Evolutionary conservation across 2,113 vertebrate genomes (phyloP).

Genomic region (Lycocorax pyrrhopterus): DNA sequence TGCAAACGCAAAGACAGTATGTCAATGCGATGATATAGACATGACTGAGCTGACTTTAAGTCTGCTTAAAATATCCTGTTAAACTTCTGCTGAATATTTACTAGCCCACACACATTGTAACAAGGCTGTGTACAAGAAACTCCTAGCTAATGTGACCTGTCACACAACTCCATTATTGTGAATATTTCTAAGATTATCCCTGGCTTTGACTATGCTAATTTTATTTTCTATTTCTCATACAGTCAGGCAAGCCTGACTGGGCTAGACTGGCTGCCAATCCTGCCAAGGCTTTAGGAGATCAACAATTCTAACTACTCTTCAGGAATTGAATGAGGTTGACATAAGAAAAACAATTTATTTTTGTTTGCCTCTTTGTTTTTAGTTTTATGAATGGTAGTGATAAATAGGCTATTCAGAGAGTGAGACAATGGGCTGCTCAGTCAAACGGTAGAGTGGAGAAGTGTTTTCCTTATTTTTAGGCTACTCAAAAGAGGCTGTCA

Average conservation of each 20-base stretch:
- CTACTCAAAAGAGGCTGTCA: background rate
- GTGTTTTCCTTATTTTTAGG: background rate
- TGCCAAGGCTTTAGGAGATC: background rate
- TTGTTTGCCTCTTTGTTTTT: background rate
- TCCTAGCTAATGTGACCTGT: background rate
- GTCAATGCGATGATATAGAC: background rate
- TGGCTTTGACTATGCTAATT: slow-evolving; percentile 39
- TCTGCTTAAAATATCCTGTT: slow-evolving; percentile 31
- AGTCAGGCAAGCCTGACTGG: slow-evolving; percentile 13
- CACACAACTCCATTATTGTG: slow-evolving; percentile 12
- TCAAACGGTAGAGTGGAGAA: background rate
- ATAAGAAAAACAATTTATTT: slow-evolving; percentile 32
- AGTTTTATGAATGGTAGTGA: background rate
- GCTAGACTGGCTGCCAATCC: background rate
- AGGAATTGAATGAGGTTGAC: slow-evolving; percentile 13
- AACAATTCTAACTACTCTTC: background rate
- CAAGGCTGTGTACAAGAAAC: background rate
- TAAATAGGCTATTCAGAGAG: slow-evolving; percentile 26
- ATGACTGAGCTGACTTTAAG: slow-evolving; percentile 33
- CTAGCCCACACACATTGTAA: slow-evolving; percentile 29
- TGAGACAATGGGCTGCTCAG: background rate
- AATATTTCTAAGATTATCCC: slow-evolving; percentile 36
- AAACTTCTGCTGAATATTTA: slow-evolving; percentile 36
- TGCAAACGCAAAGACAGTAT: background rate
- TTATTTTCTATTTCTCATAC: slow-evolving; percentile 31